Evolutionary conservation across 2,113 vertebrate species (phyloP).

Genomic region (Dendropsophus ebraccatus): DNA sequence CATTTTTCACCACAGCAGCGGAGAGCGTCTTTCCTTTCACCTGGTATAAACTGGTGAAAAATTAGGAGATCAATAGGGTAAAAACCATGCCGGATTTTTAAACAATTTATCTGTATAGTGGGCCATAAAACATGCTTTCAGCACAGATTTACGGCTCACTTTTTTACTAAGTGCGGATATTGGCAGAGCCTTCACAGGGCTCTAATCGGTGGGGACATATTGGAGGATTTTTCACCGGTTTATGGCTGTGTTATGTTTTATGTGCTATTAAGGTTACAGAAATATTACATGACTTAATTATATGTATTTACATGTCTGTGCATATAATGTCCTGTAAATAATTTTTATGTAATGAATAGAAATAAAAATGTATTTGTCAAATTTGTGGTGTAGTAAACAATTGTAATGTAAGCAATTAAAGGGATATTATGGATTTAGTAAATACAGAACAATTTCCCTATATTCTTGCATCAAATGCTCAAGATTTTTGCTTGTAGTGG

Average conservation of each 20-base stretch:
- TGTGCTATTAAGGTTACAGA: background rate
- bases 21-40: conserved; percentile 32
- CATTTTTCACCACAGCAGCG: conserved; percentile 41
- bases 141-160: conserved; percentile 33
- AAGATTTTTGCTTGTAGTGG: too few species aligned
- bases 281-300: background rate
- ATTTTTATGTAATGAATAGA: too few species aligned
- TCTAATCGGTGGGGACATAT: background rate
- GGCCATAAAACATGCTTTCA: conserved; percentile 45
- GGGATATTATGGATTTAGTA: too few species aligned
- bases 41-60: conserved; percentile 45
- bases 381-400: too few species aligned
- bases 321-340: background rate
- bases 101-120: conserved; percentile 36
- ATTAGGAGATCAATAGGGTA: conserved; percentile 50
- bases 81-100: conserved; percentile 51
- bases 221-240: background rate
- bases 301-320: background rate
- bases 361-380: too few species aligned
- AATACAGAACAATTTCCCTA: too few species aligned
- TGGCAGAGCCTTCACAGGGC: background rate
- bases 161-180: conserved; percentile 10
- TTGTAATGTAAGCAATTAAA: too few species aligned
- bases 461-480: too few species aligned
- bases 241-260: background rate